A percentile compares a stretch with the other conserved stretches of the same genome.
These are phyloP conservation scores for Momotus momota DNA, from an alignment of 2,797 vertebrate species.

Conservation along the genomic window DNA sequence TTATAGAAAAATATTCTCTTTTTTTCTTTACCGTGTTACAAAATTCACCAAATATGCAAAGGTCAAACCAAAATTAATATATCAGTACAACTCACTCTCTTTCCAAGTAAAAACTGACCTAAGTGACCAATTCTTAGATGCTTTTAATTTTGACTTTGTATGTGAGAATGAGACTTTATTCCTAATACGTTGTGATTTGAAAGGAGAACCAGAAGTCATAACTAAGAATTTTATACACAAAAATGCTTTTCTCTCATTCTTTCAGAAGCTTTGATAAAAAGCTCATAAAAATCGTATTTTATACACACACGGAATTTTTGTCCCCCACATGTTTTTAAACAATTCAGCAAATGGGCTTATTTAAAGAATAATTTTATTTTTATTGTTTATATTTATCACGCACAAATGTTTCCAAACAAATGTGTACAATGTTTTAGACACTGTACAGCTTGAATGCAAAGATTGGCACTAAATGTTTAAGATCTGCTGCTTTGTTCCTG, in stretches of 20 bases:
- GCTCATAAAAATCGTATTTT: neutral
- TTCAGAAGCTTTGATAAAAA: neutral
- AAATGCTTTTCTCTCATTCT: neutral
- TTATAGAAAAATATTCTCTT: neutral
- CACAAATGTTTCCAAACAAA: neutral
- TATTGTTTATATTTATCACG: neutral
- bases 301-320: neutral
- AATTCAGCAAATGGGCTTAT: neutral
- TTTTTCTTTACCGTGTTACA: neutral
- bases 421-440: neutral
- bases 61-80: neutral
- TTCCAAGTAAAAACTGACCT: neutral
- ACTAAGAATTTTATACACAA: neutral
- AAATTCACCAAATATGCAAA: neutral
- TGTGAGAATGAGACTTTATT: neutral
- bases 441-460: neutral
- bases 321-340: neutral
- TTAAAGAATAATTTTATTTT: constrained; percentile 13
- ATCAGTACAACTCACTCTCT: neutral
- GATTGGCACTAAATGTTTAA: neutral
- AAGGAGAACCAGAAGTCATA: neutral
- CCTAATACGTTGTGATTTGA: neutral
- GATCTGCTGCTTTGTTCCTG: neutral
- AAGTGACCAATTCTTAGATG: neutral
- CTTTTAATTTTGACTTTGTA: neutral